Evolutionary conservation across 1,140 invertebrate species (phyloP).

Genomic region (Oppia nitens): DNA sequence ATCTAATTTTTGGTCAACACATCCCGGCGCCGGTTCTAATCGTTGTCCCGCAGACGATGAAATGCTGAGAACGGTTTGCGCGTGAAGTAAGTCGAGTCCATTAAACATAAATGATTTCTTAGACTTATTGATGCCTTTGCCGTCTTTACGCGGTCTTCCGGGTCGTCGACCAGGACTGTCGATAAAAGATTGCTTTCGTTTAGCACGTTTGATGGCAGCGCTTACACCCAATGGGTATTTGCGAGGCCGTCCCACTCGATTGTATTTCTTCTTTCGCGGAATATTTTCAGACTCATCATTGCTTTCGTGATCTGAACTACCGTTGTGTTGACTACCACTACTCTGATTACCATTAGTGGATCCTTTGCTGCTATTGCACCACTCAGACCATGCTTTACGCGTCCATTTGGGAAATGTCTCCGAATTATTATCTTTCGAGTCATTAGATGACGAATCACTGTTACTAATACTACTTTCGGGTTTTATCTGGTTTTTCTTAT

Average conservation of each 20-base stretch:
- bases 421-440: constrained; percentile 21
- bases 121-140: constrained; percentile 34
- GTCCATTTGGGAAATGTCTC: constrained; percentile 27
- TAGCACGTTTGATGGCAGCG: constrained; percentile 26
- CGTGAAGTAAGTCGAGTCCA: constrained; percentile 72
- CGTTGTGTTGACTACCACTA: constrained; percentile 19
- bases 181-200: constrained; percentile 9
- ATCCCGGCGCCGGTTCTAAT: constrained; percentile 53
- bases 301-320: constrained; percentile 2
- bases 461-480: constrained; percentile 26
- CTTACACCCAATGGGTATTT: constrained; percentile 21
- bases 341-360: constrained; percentile 23
- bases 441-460: constrained; percentile 27
- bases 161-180: constrained; percentile 20
- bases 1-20: constrained; percentile 62
- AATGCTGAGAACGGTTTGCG: constrained; percentile 71
- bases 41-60: constrained; percentile 25
- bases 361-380: constrained; percentile 39
- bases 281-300: not conserved
- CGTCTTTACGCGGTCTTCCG: constrained; percentile 29
- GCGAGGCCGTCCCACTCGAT: constrained; percentile 25
- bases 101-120: constrained; percentile 52
- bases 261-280: constrained; percentile 31
- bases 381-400: constrained; percentile 52
- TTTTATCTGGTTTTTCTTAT: constrained; percentile 25